phyloP scores from a whole-genome alignment of 2,113 vertebrate genomes.

The Donacobius atricapilla region DNA sequence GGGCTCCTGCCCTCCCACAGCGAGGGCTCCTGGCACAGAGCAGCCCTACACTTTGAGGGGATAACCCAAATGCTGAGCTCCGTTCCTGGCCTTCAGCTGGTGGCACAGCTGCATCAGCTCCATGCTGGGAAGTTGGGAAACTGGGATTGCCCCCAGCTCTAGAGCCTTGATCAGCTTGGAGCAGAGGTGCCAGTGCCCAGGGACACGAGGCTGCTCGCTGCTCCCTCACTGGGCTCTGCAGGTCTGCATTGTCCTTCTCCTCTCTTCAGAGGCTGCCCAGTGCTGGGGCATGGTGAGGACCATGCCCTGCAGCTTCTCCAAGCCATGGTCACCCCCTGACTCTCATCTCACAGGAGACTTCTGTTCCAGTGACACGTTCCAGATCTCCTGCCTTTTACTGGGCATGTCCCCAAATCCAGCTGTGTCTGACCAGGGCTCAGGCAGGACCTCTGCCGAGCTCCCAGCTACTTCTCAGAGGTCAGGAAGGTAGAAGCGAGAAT shows the following conservation, averaged over 20 bases:
- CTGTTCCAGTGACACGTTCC: not conserved
- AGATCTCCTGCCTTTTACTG: not conserved
- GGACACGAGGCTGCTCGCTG: not conserved
- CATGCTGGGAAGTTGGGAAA: fast-evolving
- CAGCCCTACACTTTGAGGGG: not conserved
- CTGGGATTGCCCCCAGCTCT: no score
- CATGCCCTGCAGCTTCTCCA: not conserved
- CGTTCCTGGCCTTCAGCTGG: not conserved
- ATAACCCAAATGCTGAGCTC: no score
- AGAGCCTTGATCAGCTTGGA: no score
- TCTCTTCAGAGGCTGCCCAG: not conserved
- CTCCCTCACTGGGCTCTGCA: not conserved
- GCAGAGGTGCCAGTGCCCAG: not conserved
- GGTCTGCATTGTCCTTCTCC: not conserved
- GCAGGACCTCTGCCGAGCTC: not conserved
- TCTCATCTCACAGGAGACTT: fast-evolving
- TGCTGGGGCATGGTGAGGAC: not conserved
- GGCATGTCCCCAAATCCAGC: not conserved
- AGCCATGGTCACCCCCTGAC: fast-evolving
- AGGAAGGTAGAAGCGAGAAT: not conserved
- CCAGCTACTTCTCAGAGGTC: not conserved
- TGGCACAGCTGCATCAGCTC: not conserved
- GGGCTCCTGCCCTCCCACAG: not conserved
- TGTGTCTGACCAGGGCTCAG: fast-evolving
- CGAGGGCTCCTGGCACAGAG: fast-evolving